Base-by-base conservation (phyloP, 2,797 vertebrate species). In the Sebastes diaconus region DNA sequence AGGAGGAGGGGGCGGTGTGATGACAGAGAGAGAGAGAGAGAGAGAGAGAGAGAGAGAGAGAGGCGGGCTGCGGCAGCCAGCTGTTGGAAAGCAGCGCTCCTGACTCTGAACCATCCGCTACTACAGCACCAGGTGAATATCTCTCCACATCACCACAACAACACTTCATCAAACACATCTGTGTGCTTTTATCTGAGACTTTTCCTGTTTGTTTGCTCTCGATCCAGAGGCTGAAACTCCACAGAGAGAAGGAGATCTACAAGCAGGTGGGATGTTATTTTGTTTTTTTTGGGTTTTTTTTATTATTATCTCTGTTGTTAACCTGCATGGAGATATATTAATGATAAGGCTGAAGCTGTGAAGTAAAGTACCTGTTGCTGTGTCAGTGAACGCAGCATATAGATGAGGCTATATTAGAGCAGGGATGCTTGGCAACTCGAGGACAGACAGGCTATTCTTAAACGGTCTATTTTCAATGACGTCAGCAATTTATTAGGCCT, bases 51-150 rank as follows among this genome's bases (percentile, higher is more conserved):
- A 34, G 34, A 34, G 78, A 79, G 42, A 22, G 70, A 34, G 78
- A 77, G 86, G 89, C 77, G 85, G 86, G 84, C 81, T 59, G 79
- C 72, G 70, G 89, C 92, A 81, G 90, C 94, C 93, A 95, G 93
- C 93, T 92, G 94, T 90, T 92, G 86, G 90, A 88, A 57, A 90
- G 88, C 82, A 84, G 87, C 88, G 89, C 85, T 90, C 84, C 85
- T 76, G 46, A 84, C 14, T 46, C 61, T 65, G 36, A 42, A 75
- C 83, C 90, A 86, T 80, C 90, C 77, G 77, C 73, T 25, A 7
- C 66, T 72, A 25, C 80, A 54, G 87, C 89, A 88, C 89, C 94
- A 94, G 94, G 92, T 94, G 90, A 85, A 85, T 77, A 72, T 86
- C 73, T 71, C 32, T 71, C 32, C 5, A 9, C 88, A 90, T 84